A percentile compares a stretch with the other conserved stretches of the same genome.
phyloP scores from a whole-genome alignment of 2,888 invertebrate species.

The Yponomeuta sedellus region DNA sequence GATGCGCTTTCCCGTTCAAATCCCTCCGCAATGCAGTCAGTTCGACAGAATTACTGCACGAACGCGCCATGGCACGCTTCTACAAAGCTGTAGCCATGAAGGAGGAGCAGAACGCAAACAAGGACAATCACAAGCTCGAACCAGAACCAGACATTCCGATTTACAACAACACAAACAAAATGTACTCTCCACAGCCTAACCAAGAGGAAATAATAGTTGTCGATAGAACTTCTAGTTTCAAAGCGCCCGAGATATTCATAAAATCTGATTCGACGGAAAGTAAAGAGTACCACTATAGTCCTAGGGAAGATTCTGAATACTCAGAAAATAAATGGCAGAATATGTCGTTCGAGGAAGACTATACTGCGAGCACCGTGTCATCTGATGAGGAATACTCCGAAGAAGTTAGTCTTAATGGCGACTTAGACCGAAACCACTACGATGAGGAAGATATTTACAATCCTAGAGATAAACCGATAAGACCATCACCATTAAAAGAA shows the following conservation, averaged over 20 bases:
- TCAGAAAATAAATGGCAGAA: conserved; percentile 66
- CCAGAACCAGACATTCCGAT: conserved; percentile 51
- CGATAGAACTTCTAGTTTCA: conserved; percentile 24
- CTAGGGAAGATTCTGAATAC: conserved; percentile 47
- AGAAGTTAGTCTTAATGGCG: conserved; percentile 56
- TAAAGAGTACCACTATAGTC: conserved; percentile 37
- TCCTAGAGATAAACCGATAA: conserved; percentile 74
- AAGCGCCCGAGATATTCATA: conserved; percentile 44
- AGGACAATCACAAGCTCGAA: conserved; percentile 27
- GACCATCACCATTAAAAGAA: conserved; percentile 41
- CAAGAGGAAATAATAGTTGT: conserved; percentile 18
- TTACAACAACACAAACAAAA: conserved; percentile 30
- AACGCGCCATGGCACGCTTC: conserved; percentile 87
- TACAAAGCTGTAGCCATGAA: conserved; percentile 86
- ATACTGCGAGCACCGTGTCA: conserved; percentile 79
- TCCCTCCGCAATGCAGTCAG: conserved; percentile 85
- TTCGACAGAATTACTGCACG: conserved; percentile 88
- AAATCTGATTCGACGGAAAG: conserved; percentile 55
- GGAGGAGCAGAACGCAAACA: conserved; percentile 75
- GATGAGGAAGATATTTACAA: conserved; percentile 82
- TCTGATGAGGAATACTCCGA: conserved; percentile 65
- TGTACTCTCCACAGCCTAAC: conserved; percentile 19
- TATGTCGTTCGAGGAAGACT: conserved; percentile 76
- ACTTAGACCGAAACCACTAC: conserved; percentile 46
- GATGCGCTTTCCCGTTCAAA: conserved; percentile 68